Conservation (phyloP, 2,113 vertebrate species). For the human region DNA sequence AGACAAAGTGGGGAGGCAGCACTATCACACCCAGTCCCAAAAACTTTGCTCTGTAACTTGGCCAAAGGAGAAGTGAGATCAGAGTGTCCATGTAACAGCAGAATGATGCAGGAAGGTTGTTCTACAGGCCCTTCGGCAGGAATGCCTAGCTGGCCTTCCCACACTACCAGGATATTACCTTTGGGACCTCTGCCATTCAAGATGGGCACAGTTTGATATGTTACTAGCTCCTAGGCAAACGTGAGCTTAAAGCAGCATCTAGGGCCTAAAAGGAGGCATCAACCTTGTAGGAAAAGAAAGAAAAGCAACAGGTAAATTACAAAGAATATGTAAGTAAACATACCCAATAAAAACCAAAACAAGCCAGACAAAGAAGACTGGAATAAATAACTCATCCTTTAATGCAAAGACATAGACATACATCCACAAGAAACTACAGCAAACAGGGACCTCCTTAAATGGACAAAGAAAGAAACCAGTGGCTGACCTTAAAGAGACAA, state of each 20-base stretch:
- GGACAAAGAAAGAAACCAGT: not conserved
- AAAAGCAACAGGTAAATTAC: not conserved
- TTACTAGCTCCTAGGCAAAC: not conserved
- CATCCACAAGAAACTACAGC: not conserved
- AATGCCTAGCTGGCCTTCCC: not conserved
- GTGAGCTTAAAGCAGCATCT: not conserved
- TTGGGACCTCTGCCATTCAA: not conserved
- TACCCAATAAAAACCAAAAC: not conserved
- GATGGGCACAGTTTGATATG: not conserved
- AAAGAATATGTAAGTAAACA: not conserved
- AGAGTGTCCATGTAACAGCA: not conserved
- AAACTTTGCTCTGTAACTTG: too few relatives aligned
- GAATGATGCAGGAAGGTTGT: not conserved
- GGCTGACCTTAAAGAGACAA: too few relatives aligned
- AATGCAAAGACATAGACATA: not conserved
- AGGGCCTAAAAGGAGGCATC: not conserved
- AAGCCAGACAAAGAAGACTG: not conserved
- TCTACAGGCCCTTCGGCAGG: not conserved
- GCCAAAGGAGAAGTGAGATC: not conserved
- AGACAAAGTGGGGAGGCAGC: not conserved
- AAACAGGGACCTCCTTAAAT: not conserved
- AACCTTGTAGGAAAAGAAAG: not conserved
- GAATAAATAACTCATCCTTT: not conserved
- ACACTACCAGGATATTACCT: not conserved
- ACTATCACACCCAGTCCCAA: not conserved